Evolutionary conservation across 2,797 vertebrate species (phyloP).

Genomic region (Crypturellus tataupa): DNA sequence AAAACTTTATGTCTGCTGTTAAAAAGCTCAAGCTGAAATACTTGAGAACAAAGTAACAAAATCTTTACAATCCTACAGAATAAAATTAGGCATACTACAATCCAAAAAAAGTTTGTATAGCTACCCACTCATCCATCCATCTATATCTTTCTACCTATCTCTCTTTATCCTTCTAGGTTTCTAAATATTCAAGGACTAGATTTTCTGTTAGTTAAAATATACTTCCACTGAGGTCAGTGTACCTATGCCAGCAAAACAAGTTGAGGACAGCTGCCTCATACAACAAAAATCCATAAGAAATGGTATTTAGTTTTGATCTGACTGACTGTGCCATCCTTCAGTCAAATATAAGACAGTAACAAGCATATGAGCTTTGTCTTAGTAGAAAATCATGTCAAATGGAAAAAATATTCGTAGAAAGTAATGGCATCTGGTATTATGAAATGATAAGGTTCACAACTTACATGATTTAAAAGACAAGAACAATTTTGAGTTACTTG

Average conservation of each 20-base stretch:
- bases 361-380: not conserved
- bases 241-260: not conserved
- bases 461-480: not conserved
- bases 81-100: not conserved
- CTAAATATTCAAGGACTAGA: not conserved
- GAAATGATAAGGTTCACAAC: not conserved
- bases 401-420: slow-evolving; percentile 4
- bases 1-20: not conserved
- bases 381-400: slow-evolving; percentile 6
- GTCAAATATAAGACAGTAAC: not conserved
- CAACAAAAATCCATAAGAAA: not conserved
- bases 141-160: too few relatives aligned
- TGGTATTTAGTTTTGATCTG: not conserved
- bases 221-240: not conserved
- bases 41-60: not conserved
- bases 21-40: not conserved
- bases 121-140: not conserved
- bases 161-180: too few relatives aligned
- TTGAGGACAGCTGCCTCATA: not conserved
- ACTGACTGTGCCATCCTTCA: not conserved
- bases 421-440: not conserved
- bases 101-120: not conserved
- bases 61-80: not conserved
- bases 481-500: not conserved
- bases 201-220: not conserved